Evolutionary conservation across 2,888 invertebrate species (phyloP).

Genomic region (Cylloceria caligata): DNA sequence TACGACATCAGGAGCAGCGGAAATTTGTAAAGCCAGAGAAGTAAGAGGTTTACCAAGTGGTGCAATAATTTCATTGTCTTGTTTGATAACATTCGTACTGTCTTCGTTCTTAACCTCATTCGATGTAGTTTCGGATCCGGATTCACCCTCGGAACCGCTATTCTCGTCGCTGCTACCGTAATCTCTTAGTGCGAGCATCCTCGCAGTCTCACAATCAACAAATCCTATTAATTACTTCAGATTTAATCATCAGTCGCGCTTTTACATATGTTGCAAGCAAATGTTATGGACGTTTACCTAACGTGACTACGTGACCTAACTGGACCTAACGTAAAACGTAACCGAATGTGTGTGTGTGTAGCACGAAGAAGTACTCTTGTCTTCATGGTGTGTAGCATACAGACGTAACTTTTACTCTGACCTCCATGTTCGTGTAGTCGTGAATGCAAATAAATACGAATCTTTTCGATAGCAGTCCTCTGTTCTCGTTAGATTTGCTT

Average conservation of each 20-base stretch:
- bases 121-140: slow-evolving; percentile 59
- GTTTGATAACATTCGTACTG: slow-evolving; percentile 83
- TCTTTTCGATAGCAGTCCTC: too few species aligned
- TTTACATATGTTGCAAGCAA: not conserved
- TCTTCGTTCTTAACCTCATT: slow-evolving; percentile 83
- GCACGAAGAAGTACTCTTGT: too few species aligned
- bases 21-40: slow-evolving; percentile 89
- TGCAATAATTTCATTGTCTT: slow-evolving; percentile 86
- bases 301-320: too few species aligned
- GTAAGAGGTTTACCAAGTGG: slow-evolving; percentile 84
- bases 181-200: slow-evolving; percentile 90
- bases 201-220: not conserved
- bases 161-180: slow-evolving; percentile 90
- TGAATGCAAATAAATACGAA: too few species aligned
- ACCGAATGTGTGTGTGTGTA: too few species aligned
- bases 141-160: slow-evolving; percentile 80
- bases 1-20: slow-evolving; percentile 93
- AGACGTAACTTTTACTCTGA: too few species aligned
- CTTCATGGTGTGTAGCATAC: too few species aligned
- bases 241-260: not conserved
- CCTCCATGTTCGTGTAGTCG: too few species aligned
- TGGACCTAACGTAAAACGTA: too few species aligned
- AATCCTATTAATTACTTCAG: not conserved
- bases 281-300: not conserved
- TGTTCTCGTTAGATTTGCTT: too few species aligned